phyloP scores from a whole-genome alignment of 2,888 invertebrate species.

The Diaprepes abbreviatus region DNA sequence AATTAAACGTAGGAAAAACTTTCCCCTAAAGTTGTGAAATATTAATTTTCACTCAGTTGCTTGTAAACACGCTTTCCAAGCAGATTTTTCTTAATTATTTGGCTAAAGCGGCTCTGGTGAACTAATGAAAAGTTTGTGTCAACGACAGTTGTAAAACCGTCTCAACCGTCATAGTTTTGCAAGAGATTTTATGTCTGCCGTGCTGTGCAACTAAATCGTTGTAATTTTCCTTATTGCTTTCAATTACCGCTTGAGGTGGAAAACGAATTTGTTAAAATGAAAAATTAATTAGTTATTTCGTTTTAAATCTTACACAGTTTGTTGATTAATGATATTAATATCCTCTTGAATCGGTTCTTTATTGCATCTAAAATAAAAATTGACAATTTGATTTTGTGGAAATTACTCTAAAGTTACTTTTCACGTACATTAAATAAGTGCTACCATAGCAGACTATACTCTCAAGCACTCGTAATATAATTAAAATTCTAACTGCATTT shows the following conservation, averaged over 20 bases:
- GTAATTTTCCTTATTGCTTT: slow-evolving; percentile 39
- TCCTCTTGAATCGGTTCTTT: not conserved
- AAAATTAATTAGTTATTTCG: slow-evolving; percentile 26
- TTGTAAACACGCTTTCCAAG: slow-evolving; percentile 16
- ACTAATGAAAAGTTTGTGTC: slow-evolving; percentile 42
- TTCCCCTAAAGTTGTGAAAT: slow-evolving; percentile 22
- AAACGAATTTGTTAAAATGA: slow-evolving; percentile 32
- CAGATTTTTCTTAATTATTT: slow-evolving; percentile 33
- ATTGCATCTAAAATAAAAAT: not conserved
- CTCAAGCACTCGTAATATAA: too few relatives aligned
- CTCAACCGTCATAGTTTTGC: slow-evolving; percentile 32
- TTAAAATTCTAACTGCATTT: too few relatives aligned
- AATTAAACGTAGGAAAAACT: slow-evolving; percentile 29
- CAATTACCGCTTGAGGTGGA: slow-evolving; percentile 35
- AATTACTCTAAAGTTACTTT: too few relatives aligned
- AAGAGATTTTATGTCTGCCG: slow-evolving; percentile 26
- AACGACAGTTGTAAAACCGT: slow-evolving; percentile 33
- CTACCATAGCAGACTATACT: too few relatives aligned
- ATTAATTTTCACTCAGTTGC: slow-evolving; percentile 24
- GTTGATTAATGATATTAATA: not conserved
- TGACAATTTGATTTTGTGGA: too few relatives aligned
- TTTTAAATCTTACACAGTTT: not conserved
- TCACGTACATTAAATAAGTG: too few relatives aligned
- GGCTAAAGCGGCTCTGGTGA: not conserved
- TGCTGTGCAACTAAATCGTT: slow-evolving; percentile 34